Evolutionary conservation across 2,797 vertebrate genomes (phyloP), one percentile per base, ranked within the genome.

Genomic region (Emydoidea blandingii): DNA sequence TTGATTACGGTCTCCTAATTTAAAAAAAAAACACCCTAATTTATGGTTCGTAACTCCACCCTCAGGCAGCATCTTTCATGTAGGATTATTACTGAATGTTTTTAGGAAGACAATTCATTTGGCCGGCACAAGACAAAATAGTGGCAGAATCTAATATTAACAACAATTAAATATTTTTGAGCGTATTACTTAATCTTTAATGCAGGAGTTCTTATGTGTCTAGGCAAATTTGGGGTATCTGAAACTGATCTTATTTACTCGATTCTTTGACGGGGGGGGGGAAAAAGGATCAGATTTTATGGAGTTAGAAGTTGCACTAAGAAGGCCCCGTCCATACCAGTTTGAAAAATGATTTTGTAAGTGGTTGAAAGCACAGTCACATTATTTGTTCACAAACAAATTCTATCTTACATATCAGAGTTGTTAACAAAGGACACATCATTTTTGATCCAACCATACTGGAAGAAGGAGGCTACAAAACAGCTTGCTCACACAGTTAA

Each of bases 301-400:
- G 62, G 53, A 54, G 10, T 81, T 74, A 37, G 47, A 90, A 18
- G 5, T 52, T 89, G n/a, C 65, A 84, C 16, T 65, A 50, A 96
- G 53, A 80, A 49, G 88, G 88, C 65, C 18, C n/a, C 10, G 2
- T 68, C 18, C n/a, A 50, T 11, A 0, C 50, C 96, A 88, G 0
- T 57, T 92, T 62, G 52, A 79, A 89, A 74, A 84, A 49, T 91
- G 93, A 88, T 93, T 94, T 54, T 94, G 27, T 79, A 93, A 92
- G 88, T 91, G 85, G 56, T 81, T 29, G 37, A 41, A 85, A 19
- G 52, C 1, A 2, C 50, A 93, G 72, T 14, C 9, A 52, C 62
- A n/a, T 31, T 7, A 59, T 65, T 65, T 78, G 53, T 86, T 91
- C 68, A 31, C 31, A 79, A 86, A 85, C 25, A 94, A 65, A 41